Percentiles rank a stretch among this genome's conserved stretches.
phyloP scores from a whole-genome alignment of 2,888 invertebrate species.

The Falcaria lacertinaria region DNA sequence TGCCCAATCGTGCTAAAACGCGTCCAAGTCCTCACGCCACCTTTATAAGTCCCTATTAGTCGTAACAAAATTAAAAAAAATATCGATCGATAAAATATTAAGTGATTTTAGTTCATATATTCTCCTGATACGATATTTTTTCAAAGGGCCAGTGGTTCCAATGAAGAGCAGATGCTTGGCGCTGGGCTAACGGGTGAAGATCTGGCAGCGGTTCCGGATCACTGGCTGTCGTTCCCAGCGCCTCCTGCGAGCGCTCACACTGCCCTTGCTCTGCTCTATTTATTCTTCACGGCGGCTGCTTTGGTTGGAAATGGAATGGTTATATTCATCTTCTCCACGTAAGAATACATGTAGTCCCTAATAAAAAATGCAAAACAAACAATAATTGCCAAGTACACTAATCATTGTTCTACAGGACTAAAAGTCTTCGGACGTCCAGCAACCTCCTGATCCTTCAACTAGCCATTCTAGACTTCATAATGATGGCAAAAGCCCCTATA shows the following conservation, averaged over 20 bases:
- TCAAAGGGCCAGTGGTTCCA: conserved; percentile 38
- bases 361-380: too few species aligned
- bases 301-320: conserved; percentile 91
- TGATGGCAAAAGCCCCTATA: conserved; percentile 92
- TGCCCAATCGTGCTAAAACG: too few species aligned
- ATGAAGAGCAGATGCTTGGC: conserved; percentile 78
- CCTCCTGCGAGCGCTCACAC: conserved; percentile 91
- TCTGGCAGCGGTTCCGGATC: conserved; percentile 86
- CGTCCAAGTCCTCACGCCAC: too few species aligned
- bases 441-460: conserved; percentile 91
- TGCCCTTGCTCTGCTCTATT: conserved; percentile 87
- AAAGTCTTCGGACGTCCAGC: conserved; percentile 87
- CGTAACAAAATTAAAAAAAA: too few species aligned
- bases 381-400: too few species aligned
- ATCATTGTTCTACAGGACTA: conserved; percentile 74
- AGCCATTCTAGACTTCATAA: conserved; percentile 90
- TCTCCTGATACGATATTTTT: too few species aligned
- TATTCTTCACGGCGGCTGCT: conserved; percentile 85
- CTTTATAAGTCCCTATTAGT: too few species aligned
- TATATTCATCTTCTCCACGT: conserved; percentile 90
- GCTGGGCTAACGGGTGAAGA: conserved; percentile 90
- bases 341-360: conserved; percentile 61
- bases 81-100: too few species aligned
- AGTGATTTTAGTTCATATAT: too few species aligned
- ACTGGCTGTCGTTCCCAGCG: conserved; percentile 89